Base-by-base conservation (phyloP, 2,888 invertebrate genomes). In the Neoaliturus tenellus region DNA sequence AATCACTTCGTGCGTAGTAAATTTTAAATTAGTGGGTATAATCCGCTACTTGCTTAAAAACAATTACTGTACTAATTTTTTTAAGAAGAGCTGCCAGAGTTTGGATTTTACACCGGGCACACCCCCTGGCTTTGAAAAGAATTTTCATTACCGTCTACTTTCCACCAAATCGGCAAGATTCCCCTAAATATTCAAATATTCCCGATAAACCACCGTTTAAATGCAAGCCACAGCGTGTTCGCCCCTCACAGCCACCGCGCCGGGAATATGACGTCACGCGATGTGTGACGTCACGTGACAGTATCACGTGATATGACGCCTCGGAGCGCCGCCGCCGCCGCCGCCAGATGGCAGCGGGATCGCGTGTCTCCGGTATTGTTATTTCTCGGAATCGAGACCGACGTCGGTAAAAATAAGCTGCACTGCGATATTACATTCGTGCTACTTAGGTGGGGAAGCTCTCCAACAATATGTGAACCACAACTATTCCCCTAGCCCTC, bases 381-480 rank as follows among this genome's bases (percentile, higher is more conserved):
- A 55, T 55, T 55, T 55, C 23, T 55, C 55, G 25, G 55, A 23
- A 20, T 25, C 23, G 10, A 12, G 31, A 62, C 31, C 62, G 62
- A 2, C 14, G 23, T 17, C 71, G 44, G 48, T 20, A 31, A 48
- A 75, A 48, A 75, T 75, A 75, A 48, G 75, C 44, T 25, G 75
- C 75, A 73, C 20, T 23, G 48, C 48, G 28, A 75, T 75, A 75
- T 75, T 48, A 48, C 28, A n/a, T 8, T 55, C 78, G 78, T 55
- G 48, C 20, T 75, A 23, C 55, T 78, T 31, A 31, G 31, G 78
- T 33, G 31, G 39, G 28, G 44, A 75, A 41, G 44, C 75, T n/a
- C n/a, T n/a, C 39, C 75, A 23, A 78, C 78, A 48, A 78, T 78
- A 55, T 55, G 78, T 78, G n/a, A 31, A 28, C 28, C 73, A 31